Evolutionary conservation across 2,113 vertebrate species (phyloP), one percentile per base, ranked within the genome.

Genomic region (Oceanites oceanicus): DNA sequence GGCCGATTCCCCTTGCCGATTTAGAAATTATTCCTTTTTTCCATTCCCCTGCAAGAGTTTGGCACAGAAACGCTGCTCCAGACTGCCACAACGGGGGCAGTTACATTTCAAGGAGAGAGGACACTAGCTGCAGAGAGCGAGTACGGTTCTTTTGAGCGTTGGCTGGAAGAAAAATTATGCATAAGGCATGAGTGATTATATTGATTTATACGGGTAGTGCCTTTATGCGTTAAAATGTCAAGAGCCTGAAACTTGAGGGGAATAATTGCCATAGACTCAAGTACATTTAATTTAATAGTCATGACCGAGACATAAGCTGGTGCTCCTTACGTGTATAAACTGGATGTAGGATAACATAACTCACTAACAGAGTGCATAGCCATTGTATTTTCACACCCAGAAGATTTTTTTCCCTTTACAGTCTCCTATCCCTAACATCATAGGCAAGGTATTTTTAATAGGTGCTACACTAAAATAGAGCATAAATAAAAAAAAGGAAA

Each of bases 61-160:
- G 95, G 92, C 94, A 88, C 63, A 93, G 93, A 83, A 94, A 86
- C 0, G 7, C 80, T 86, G 59, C 93, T 95, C 44, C 59, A 74
- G 81, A n/a, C 77, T 72, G 52, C 47, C 71, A 42, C 0, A 3
- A 81, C 32, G 26, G 22, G 40, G 45, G 49, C 3, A 50, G 90
- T 78, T 80, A 84, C 86, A 95, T 97, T 95, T 95, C 94, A 96
- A 82, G 52, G 65, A 63, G 82, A 67, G 59, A 91, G 75, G 36
- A 74, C 1, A 1, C 77, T 15, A 55, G 52, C 79, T 91, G 40
- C 58, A 77, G 47, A 36, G 59, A 34, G 22, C 1, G 14, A 88
- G 61, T 79, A 36, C 0, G 3, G 81, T 53, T 96, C 77, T 79
- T 79, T 18, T 15, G 59, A 91, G 55, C 0, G 0, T 44, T 77